Percentiles rank a stretch among this genome's conserved stretches.
phyloP scores from a whole-genome alignment of 2,797 vertebrate species.

The Xenops minutus region DNA sequence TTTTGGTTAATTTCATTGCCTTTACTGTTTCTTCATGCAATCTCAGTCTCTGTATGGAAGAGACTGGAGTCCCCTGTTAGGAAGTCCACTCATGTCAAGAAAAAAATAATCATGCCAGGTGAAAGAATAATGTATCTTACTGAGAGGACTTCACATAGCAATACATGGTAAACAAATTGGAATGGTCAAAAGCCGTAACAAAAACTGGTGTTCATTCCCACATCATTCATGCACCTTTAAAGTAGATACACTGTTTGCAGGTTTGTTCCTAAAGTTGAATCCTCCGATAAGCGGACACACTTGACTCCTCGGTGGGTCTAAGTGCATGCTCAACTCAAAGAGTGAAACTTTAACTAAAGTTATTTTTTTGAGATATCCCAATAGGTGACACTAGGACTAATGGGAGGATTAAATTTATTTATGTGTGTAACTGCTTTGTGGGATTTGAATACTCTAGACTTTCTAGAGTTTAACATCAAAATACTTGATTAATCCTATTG shows the following conservation, averaged over 20 bases:
- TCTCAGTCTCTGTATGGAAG: not conserved
- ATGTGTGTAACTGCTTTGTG: not conserved
- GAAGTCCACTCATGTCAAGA: not conserved
- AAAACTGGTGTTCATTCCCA: not conserved
- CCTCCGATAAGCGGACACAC: not conserved
- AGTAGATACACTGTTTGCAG: not conserved
- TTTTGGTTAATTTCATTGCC: not conserved
- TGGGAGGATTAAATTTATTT: not conserved
- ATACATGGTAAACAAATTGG: not conserved
- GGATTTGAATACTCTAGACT: not conserved
- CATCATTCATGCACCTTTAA: not conserved
- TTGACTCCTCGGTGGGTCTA: not conserved
- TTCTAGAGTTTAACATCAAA: not conserved
- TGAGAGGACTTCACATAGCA: not conserved
- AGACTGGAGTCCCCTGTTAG: not conserved
- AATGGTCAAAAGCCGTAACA: not conserved
- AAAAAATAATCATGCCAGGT: not conserved
- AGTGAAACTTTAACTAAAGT: not conserved
- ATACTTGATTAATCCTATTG: not conserved
- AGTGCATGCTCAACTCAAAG: not conserved
- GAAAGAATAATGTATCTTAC: not conserved
- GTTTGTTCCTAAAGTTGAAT: not conserved
- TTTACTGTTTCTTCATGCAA: not conserved
- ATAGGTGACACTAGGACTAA: not conserved
- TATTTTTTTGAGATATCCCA: not conserved